Evolutionary conservation across 2,797 vertebrate species (phyloP), one percentile per base, ranked within the genome.

Genomic region (Molossus molossus): DNA sequence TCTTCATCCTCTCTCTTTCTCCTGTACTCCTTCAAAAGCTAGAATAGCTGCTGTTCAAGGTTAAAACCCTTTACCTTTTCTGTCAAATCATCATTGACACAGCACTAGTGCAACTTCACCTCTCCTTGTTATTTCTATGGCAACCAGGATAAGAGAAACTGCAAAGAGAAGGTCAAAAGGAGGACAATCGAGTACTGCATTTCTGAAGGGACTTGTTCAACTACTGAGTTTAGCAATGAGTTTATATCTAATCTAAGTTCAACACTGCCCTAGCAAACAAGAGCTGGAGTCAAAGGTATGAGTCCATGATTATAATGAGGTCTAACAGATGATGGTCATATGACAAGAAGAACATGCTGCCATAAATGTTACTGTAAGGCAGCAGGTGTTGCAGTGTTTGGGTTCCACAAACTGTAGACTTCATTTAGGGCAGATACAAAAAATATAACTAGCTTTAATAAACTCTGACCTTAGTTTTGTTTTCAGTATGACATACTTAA

Each of bases 221-320:
- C 55, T 87, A 76, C 17, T 50, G 50, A 90, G 25, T n/a, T 81
- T 60, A 64, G 70, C 58, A n/a, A 69, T 57, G 67, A 70, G 75
- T 48, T 96, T 48, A 33, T 82, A 87, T 91, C 96, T 97, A 96
- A 96, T 95, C 94, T 92, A 82, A 72, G 18, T 79, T 94, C 90
- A 83, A 65, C 70, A 72, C 5, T 80, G 40, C 65, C n/a, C 55
- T 64, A 60, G 69, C 94, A 88, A 89, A 96, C 55, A 91, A 40
- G 64, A 65, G 55, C 75, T 89, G 75, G 77, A 95, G 64, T 70
- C 94, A 60, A 40, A 82, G 70, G 53, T 40, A 77, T 27, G 64
- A 60, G 58, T 85, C 25, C 11, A 2, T 27, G 33, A 37, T 40
- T 70, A 21, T 29, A 70, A 79, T 17, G 79, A 80, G 10, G 2